phyloP scores from a whole-genome alignment of 2,797 vertebrate species.

The Eidolon dupreanum region DNA sequence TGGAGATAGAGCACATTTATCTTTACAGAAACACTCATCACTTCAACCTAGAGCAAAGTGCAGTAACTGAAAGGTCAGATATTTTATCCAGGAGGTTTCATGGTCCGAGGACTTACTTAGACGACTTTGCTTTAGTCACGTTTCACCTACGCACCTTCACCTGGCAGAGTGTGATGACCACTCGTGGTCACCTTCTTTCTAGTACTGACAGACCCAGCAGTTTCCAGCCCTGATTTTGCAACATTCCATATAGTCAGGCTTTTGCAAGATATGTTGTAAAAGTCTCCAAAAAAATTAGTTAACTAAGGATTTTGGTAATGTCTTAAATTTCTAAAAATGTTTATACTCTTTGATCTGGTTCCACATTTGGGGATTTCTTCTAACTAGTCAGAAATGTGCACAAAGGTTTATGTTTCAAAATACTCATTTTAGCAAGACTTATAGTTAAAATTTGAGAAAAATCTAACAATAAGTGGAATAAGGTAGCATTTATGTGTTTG shows the following conservation, averaged over 20 bases:
- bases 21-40: neutral
- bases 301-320: constrained; percentile 19
- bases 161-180: neutral
- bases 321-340: constrained; percentile 25
- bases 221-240: neutral
- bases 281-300: neutral
- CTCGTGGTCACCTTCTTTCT: neutral
- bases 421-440: neutral
- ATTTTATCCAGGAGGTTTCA: neutral
- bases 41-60: neutral
- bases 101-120: neutral
- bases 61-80: neutral
- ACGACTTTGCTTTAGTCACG: neutral
- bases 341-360: neutral
- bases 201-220: neutral
- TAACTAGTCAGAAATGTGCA: constrained; percentile 24
- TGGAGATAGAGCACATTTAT: neutral
- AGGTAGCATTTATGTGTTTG: neutral
- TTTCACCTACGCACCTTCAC: neutral
- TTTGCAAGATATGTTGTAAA: neutral
- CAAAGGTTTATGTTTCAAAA: neutral
- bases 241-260: neutral
- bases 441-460: neutral
- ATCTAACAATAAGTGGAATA: neutral
- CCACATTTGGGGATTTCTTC: neutral